These are phyloP conservation scores for Amphipoea oculea DNA, from an alignment of 2,888 invertebrate genomes.

Conservation along the genomic window DNA sequence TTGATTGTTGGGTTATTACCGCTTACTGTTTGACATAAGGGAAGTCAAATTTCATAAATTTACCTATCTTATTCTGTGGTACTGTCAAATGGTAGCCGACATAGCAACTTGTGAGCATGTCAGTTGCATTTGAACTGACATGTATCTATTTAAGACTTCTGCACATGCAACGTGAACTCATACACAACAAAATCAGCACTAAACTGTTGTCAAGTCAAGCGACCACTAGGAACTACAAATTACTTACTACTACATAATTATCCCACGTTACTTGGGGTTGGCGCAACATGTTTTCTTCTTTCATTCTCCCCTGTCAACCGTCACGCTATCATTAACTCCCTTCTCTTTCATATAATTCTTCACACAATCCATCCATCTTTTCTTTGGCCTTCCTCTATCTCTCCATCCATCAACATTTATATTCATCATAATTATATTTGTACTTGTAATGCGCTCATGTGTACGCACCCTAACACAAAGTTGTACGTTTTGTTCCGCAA, in stretches of 20 bases:
- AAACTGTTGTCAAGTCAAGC: not conserved
- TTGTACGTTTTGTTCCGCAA: conserved; percentile 34
- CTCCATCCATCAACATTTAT: too few relatives aligned
- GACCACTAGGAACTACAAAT: not conserved
- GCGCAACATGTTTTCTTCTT: too few relatives aligned
- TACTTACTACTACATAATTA: not conserved
- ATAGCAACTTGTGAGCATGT: not conserved
- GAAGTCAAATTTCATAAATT: too few relatives aligned
- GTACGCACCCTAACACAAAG: conserved; percentile 27
- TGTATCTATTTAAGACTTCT: too few relatives aligned
- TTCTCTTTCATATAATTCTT: too few relatives aligned
- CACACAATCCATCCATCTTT: too few relatives aligned
- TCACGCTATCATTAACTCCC: too few relatives aligned
- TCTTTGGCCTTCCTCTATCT: too few relatives aligned
- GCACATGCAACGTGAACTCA: too few relatives aligned
- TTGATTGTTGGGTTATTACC: not conserved
- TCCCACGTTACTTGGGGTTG: too few relatives aligned
- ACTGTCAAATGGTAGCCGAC: not conserved
- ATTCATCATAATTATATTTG: not conserved
- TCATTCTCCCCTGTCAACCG: too few relatives aligned
- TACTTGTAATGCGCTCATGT: conserved; percentile 11
- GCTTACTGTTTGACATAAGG: not conserved
- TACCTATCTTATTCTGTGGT: not conserved
- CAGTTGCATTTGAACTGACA: not conserved
- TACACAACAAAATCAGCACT: not conserved